A percentile compares a stretch with the other conserved stretches of the same genome.
phyloP scores from a whole-genome alignment of 2,113 vertebrate species.

The Oryzias javanicus region DNA sequence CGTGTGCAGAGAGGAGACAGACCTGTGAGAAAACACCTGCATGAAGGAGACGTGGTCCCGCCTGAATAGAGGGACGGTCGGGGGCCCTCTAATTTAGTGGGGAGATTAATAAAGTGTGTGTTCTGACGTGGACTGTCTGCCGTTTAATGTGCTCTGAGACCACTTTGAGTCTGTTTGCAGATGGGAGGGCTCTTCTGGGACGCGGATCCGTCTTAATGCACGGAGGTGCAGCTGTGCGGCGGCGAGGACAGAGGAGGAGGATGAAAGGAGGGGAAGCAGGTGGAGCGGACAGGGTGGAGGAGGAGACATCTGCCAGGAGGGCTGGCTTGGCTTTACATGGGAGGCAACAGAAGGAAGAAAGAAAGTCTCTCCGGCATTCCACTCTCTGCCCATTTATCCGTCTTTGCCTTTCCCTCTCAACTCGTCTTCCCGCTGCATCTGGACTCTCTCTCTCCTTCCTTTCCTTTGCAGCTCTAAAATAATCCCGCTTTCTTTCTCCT shows the following conservation, averaged over 20 bases:
- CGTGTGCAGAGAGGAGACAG: not conserved
- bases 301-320: constrained; percentile 58
- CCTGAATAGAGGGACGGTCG: not conserved
- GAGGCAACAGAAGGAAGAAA: constrained; percentile 58
- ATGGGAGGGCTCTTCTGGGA: constrained; percentile 41
- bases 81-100: constrained; percentile 6
- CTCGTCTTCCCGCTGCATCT: constrained; percentile 57
- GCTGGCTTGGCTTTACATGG: constrained; percentile 57
- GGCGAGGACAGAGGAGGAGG: constrained; percentile 49
- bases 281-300: constrained; percentile 54
- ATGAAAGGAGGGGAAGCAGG: constrained; percentile 59
- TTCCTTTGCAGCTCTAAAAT: constrained; percentile 38
- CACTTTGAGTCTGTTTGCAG: constrained; percentile 14
- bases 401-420: constrained; percentile 50
- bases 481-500: constrained; percentile 32
- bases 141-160: constrained; percentile 30
- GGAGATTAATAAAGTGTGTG: constrained; percentile 21
- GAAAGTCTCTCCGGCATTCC: constrained; percentile 54
- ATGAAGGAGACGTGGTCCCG: not conserved
- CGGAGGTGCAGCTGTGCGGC: constrained; percentile 62
- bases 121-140: constrained; percentile 26
- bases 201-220: constrained; percentile 36
- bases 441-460: constrained; percentile 47
- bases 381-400: constrained; percentile 56
- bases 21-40: not conserved